Evolutionary conservation across 2,797 vertebrate genomes (phyloP).

Genomic region (Calcarius lapponicus): DNA sequence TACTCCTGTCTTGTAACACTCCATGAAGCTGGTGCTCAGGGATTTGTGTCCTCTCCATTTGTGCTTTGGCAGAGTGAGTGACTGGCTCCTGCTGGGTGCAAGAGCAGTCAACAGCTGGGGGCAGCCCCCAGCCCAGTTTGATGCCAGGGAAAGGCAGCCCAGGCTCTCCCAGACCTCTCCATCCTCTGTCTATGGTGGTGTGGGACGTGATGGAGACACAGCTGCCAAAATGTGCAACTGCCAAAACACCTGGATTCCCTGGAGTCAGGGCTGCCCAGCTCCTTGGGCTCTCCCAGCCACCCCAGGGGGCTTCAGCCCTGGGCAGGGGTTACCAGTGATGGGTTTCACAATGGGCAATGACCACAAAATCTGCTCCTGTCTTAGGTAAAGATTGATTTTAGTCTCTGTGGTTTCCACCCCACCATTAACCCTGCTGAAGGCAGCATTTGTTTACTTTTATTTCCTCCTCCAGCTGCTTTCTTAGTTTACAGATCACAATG

Average conservation of each 20-base stretch:
- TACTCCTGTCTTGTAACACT: background rate
- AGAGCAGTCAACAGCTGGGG: background rate
- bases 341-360: background rate
- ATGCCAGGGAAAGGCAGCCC: background rate
- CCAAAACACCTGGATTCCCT: background rate
- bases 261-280: background rate
- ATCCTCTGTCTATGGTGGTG: accelerated
- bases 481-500: accelerated
- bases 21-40: accelerated
- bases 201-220: background rate
- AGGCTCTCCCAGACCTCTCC: background rate
- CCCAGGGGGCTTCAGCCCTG: background rate
- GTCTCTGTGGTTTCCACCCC: background rate
- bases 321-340: background rate
- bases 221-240: background rate
- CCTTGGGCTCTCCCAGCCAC: background rate
- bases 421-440: background rate
- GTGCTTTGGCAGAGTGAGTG: background rate
- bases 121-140: background rate
- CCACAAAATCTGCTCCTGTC: background rate
- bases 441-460: background rate
- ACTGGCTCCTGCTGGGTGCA: background rate
- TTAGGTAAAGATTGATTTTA: background rate
- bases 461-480: background rate
- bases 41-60: accelerated